Conservation (phyloP, 2,888 invertebrate genomes). For the Tetranychus piercei region DNA sequence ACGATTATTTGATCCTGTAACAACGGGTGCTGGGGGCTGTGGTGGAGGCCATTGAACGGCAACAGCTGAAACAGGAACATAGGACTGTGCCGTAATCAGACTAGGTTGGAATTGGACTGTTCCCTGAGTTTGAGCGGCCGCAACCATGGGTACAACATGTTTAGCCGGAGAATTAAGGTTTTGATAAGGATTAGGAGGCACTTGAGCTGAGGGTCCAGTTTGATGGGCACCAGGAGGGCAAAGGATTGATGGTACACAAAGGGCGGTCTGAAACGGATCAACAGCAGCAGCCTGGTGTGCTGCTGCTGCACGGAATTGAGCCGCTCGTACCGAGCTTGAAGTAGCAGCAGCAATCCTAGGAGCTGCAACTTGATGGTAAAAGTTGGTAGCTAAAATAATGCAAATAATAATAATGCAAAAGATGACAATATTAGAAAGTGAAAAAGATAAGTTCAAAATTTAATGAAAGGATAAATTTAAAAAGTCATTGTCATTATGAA, state of each 20-base stretch:
- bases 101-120: conserved; percentile 57
- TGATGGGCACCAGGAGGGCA: conserved; percentile 38
- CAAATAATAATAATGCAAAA: not conserved
- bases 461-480: not conserved
- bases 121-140: conserved; percentile 42
- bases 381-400: conserved; percentile 8
- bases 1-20: conserved; percentile 48
- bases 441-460: not conserved
- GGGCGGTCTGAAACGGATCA: conserved; percentile 52
- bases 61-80: conserved; percentile 80
- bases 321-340: conserved; percentile 45
- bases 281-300: conserved; percentile 34
- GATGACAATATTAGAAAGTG: not conserved
- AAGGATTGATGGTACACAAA: conserved; percentile 71
- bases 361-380: conserved; percentile 14
- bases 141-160: conserved; percentile 43
- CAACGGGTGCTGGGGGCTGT: conserved; percentile 5
- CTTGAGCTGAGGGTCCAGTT: conserved; percentile 7
- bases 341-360: conserved; percentile 26
- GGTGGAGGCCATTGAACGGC: conserved; percentile 14
- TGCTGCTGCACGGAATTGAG: conserved; percentile 27
- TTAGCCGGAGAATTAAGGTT: conserved; percentile 51
- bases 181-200: conserved; percentile 49
- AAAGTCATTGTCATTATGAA: not conserved
- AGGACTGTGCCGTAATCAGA: conserved; percentile 49